Evolutionary conservation across 2,113 vertebrate genomes (phyloP).

Genomic region (Plecturocebus donacophilus): DNA sequence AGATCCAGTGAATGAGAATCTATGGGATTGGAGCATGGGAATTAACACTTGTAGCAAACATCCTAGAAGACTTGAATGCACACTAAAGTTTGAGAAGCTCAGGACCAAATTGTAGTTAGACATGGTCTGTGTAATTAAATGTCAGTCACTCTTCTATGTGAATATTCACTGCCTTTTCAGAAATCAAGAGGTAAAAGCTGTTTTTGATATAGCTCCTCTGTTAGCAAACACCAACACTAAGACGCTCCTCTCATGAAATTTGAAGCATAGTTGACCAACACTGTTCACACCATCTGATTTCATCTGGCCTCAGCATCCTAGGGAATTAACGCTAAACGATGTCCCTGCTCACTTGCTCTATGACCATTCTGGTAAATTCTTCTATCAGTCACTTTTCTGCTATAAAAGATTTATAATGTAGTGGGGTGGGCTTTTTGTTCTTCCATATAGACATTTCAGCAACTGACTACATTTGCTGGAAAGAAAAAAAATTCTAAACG

Average conservation of each 20-base stretch:
- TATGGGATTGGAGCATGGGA: fast-evolving
- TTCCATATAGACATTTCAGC: not conserved
- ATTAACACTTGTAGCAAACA: not conserved
- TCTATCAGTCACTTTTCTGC: not conserved
- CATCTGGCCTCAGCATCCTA: not conserved
- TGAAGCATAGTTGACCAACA: not conserved
- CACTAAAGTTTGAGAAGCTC: not conserved
- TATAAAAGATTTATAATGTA: not conserved
- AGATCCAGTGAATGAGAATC: not conserved
- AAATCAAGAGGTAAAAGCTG: not conserved
- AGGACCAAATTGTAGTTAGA: not conserved
- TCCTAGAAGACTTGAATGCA: not conserved
- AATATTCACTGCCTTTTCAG: not conserved
- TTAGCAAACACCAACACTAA: not conserved
- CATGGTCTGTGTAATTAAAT: not conserved
- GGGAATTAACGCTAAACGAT: not conserved
- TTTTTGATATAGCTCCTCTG: not conserved
- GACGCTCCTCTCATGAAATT: not conserved
- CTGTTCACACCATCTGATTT: not conserved
- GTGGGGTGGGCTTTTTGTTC: not conserved
- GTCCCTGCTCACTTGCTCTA: not conserved
- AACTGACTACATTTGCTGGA: not conserved
- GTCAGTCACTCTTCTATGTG: not conserved
- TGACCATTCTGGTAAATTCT: not conserved
- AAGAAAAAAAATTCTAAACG: not conserved